A percentile compares a stretch with the other conserved stretches of the same genome.
These are phyloP conservation scores for Sebastes umbrosus DNA, from an alignment of 2,797 vertebrate species.

Conservation along the genomic window DNA sequence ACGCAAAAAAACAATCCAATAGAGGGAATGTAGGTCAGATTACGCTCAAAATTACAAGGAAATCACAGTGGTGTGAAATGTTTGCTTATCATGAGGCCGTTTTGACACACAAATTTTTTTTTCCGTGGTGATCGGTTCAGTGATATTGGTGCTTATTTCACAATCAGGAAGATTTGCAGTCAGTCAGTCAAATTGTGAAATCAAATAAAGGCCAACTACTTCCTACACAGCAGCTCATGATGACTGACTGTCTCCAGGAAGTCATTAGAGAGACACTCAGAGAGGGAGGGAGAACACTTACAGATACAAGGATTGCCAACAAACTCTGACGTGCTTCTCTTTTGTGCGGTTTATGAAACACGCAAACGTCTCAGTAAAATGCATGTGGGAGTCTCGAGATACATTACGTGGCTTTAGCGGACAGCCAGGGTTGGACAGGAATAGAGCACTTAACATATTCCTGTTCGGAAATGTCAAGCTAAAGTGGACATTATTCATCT, in stretches of 20 bases:
- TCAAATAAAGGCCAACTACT: conserved; percentile 73
- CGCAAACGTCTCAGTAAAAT: conserved; percentile 15
- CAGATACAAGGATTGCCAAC: neutral
- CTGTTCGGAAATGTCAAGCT: neutral
- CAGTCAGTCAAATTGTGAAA: conserved; percentile 67
- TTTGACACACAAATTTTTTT: neutral
- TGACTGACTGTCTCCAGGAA: conserved; percentile 66
- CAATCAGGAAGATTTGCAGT: conserved; percentile 65
- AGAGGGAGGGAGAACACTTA: neutral
- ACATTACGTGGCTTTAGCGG: conserved; percentile 18
- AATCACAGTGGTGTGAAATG: conserved; percentile 8
- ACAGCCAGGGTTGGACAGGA: conserved; percentile 8
- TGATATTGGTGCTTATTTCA: conserved; percentile 72
- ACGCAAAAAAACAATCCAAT: neutral
- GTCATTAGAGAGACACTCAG: conserved; percentile 39
- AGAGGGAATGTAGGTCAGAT: conserved; percentile 28
- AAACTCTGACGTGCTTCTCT: neutral
- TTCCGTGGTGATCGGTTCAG: neutral
- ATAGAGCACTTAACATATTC: conserved; percentile 10
- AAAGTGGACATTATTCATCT: neutral
- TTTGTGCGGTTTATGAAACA: conserved; percentile 44
- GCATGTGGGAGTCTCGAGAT: conserved; percentile 27
- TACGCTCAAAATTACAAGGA: neutral
- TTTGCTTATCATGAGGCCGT: neutral
- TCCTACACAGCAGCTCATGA: conserved; percentile 56